Base-by-base conservation (phyloP, 2,888 invertebrate species). In the Thera britannica region DNA sequence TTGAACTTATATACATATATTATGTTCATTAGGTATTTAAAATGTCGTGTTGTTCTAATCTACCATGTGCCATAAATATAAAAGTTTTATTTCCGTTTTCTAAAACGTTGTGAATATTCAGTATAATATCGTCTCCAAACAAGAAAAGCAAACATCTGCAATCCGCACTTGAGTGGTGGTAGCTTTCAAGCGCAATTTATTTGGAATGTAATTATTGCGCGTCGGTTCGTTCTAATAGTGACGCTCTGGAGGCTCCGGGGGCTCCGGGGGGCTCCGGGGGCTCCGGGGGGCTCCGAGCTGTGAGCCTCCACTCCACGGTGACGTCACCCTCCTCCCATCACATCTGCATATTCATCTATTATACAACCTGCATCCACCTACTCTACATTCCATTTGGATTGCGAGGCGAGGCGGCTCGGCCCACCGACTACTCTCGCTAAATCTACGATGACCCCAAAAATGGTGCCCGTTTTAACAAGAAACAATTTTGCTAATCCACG, bases 401-500 rank as follows among this genome's bases (percentile, higher is more conserved):
- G 49, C 49, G 38, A 57, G 41, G 23, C 23, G 7, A n/a, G 11
- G 36, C 41, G 49, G 2, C 9, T 41, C 44, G 44, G 7, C 7
- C 44, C 11, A 11, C 11, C 5, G 4, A 46, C 46, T 55, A 5
- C 1, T 56, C 48, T 23, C 8, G 2, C 23, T 8, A 35, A 54
- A 35, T 9, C 44, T 46, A 3, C 44, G 2, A 9, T 46, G 3
- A 56, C 7, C 38, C 12, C 55, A 58, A 23, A 52, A 41, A 49
- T 6, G 12, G 7, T 23, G 41, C 12, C 51, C 23, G n/a, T 35
- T 61, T 44, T 23, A 11, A 6, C 69, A 61, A 69, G 62, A 67
- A 70, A 62, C 61, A 59, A 70, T 72, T 74, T 59, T 49, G 58
- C 56, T 75, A 71, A 75, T 72, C 72, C 67, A 23, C 48, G 62